Evolutionary conservation across 1,140 invertebrate species (phyloP).

Genomic region (Carposina sasakii): DNA sequence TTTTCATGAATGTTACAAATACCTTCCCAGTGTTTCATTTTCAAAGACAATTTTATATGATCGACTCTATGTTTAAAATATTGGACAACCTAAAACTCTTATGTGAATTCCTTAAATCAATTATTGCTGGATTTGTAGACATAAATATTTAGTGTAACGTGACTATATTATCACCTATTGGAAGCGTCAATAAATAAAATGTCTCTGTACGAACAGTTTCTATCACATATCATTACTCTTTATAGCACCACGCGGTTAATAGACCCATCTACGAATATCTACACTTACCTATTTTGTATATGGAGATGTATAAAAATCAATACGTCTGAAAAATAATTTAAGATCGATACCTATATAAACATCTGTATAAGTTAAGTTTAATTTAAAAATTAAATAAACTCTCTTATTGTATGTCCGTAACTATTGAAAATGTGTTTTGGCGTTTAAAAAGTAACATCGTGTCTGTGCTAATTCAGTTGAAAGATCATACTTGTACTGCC

Average conservation of each 20-base stretch:
- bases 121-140: conserved; percentile 60
- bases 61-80: no score
- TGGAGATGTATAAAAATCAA: conserved; percentile 70
- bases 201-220: conserved; percentile 68
- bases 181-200: conserved; percentile 69
- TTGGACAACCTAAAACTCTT: conserved; percentile 47
- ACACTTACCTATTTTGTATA: conserved; percentile 70
- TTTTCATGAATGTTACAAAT: no score
- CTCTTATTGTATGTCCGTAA: conserved; percentile 61
- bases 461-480: no score
- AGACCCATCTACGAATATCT: conserved; percentile 68
- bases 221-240: conserved; percentile 71
- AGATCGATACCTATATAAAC: conserved; percentile 67
- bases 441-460: no score
- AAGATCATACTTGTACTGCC: no score
- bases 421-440: conserved; percentile 65
- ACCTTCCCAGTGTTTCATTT: no score
- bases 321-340: conserved; percentile 72
- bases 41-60: no score
- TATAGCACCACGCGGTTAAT: conserved; percentile 70
- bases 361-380: conserved; percentile 66
- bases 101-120: conserved; percentile 45
- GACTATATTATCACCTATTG: conserved; percentile 59
- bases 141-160: conserved; percentile 40
- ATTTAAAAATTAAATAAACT: conserved; percentile 71